These are phyloP conservation scores for Cantharis rustica DNA, from an alignment of 2,888 invertebrate genomes.

Conservation along the genomic window DNA sequence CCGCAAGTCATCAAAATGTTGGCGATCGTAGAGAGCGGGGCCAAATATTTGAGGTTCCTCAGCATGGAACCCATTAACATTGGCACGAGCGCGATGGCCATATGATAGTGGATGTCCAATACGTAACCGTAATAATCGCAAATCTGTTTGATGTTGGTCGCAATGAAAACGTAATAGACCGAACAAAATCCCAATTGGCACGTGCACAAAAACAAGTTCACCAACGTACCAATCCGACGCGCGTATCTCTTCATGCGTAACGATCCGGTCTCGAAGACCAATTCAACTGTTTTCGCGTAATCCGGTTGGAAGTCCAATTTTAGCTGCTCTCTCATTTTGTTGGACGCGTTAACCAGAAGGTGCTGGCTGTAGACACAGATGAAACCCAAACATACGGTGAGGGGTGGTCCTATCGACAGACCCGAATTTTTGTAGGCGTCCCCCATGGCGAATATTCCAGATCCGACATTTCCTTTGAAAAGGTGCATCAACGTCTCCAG, in stretches of 20 bases:
- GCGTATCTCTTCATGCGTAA: slow-evolving; percentile 64
- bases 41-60: slow-evolving; percentile 74
- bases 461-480: slow-evolving; percentile 94
- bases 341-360: slow-evolving; percentile 77
- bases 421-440: slow-evolving; percentile 93
- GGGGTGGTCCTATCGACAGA: slow-evolving; percentile 76
- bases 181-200: slow-evolving; percentile 99
- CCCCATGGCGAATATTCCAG: slow-evolving; percentile 95
- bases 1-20: slow-evolving; percentile 78
- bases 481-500: slow-evolving; percentile 88
- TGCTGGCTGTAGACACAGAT: slow-evolving; percentile 93
- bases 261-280: slow-evolving; percentile 80
- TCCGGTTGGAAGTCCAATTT: slow-evolving; percentile 66
- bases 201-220: slow-evolving; percentile 86
- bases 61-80: slow-evolving; percentile 76
- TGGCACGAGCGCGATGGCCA: slow-evolving; percentile 74
- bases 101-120: slow-evolving; percentile 71
- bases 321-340: slow-evolving; percentile 65
- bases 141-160: slow-evolving; percentile 80
- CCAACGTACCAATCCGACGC: slow-evolving; percentile 67
- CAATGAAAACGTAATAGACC: slow-evolving; percentile 94
- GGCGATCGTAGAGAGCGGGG: slow-evolving; percentile 78
- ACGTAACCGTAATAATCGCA: slow-evolving; percentile 66
- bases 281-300: slow-evolving; percentile 82
- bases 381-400: slow-evolving; percentile 80